These are phyloP conservation scores for Acanthoscelides obtectus DNA, from an alignment of 2,888 invertebrate genomes.

Conservation along the genomic window DNA sequence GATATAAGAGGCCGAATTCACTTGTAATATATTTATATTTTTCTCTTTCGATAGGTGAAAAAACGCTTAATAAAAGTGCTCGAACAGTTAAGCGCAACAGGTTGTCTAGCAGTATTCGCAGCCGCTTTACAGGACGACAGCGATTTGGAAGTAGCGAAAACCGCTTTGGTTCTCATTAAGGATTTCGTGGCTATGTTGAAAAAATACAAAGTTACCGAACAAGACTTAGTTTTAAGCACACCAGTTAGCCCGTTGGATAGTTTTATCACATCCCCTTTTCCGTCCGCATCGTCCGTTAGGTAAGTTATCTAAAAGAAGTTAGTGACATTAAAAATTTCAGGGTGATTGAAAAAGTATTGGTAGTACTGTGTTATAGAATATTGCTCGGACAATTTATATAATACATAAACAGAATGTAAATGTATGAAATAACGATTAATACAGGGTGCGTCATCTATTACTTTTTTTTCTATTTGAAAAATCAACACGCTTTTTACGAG, in stretches of 20 bases:
- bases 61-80: conserved; percentile 61
- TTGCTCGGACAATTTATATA: too few relatives aligned
- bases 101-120: conserved; percentile 66
- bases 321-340: too few relatives aligned
- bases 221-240: conserved; percentile 29
- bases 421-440: too few relatives aligned
- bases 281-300: not conserved
- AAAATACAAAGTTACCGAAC: conserved; percentile 51
- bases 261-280: not conserved
- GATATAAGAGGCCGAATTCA: too few relatives aligned
- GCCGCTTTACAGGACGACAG: conserved; percentile 63
- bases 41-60: conserved; percentile 31
- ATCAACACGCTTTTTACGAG: too few relatives aligned
- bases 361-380: too few relatives aligned
- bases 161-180: conserved; percentile 53
- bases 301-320: not conserved
- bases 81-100: conserved; percentile 61
- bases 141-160: conserved; percentile 66
- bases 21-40: too few relatives aligned
- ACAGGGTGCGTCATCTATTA: too few relatives aligned
- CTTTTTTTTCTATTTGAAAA: too few relatives aligned
- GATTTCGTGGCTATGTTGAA: conserved; percentile 54
- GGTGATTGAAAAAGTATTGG: too few relatives aligned
- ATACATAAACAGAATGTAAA: too few relatives aligned
- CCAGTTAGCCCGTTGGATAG: conserved; percentile 17